Evolutionary conservation across 2,888 invertebrate genomes (phyloP).

Genomic region (Rhyacophila evoluta): DNA sequence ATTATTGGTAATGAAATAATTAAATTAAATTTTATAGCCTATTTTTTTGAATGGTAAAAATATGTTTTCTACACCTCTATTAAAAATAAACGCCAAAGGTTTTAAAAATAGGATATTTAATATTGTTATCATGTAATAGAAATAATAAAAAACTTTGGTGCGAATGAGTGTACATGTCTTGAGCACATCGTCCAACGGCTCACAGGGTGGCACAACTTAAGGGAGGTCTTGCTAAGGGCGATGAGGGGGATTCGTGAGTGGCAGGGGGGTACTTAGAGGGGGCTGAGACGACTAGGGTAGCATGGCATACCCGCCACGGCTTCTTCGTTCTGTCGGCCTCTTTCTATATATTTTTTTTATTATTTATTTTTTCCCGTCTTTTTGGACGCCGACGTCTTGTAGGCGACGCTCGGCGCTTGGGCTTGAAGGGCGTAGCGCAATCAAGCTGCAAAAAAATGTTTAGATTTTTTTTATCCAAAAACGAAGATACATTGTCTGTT

Average conservation of each 20-base stretch:
- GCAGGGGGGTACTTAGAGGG: slow-evolving; percentile 6
- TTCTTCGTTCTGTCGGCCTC: slow-evolving; percentile 38
- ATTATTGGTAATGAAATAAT: too few species aligned
- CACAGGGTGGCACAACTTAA: slow-evolving; percentile 16
- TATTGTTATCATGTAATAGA: too few species aligned
- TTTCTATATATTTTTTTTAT: slow-evolving; percentile 46
- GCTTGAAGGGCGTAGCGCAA: not conserved
- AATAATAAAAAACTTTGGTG: not conserved
- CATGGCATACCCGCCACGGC: slow-evolving; percentile 22
- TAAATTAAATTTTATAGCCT: too few species aligned
- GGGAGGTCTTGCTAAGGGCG: slow-evolving; percentile 22
- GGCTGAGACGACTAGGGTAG: slow-evolving; percentile 14
- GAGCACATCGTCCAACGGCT: slow-evolving; percentile 22
- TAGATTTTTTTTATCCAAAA: too few species aligned
- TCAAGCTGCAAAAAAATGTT: not conserved
- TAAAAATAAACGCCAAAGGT: too few species aligned
- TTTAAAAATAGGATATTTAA: too few species aligned
- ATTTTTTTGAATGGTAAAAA: too few species aligned
- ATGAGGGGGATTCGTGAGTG: not conserved
- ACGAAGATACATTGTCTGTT: too few species aligned
- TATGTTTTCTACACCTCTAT: too few species aligned
- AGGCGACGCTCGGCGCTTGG: slow-evolving; percentile 48
- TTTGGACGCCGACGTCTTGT: slow-evolving; percentile 53
- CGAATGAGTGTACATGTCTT: not conserved
- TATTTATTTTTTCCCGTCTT: slow-evolving; percentile 54